Evolutionary conservation across 2,797 vertebrate genomes (phyloP).

Genomic region (Petrocephalus sullivani): DNA sequence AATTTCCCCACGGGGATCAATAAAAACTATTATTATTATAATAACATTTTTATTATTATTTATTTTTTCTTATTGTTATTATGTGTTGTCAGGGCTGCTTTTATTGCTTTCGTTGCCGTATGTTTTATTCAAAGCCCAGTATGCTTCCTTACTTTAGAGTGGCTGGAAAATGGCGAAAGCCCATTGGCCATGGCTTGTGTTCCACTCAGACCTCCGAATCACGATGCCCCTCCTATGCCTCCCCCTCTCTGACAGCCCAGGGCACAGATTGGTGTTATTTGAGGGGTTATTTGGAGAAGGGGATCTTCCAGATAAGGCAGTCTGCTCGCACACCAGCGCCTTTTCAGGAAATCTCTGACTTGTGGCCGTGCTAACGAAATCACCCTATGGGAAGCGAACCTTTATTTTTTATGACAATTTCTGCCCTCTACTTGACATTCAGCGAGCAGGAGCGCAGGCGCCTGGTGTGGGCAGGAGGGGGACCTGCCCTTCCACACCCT

Average conservation of each 20-base stretch:
- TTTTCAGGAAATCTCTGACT: conserved; percentile 32
- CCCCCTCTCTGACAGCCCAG: neutral
- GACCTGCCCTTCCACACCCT: neutral
- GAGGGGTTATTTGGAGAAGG: conserved; percentile 1
- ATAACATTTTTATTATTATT: too few species aligned
- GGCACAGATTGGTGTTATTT: conserved; percentile 4
- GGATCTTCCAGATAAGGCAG: conserved; percentile 22
- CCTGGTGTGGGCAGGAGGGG: neutral
- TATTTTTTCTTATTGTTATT: too few species aligned
- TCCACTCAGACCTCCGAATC: neutral
- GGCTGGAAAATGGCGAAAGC: neutral
- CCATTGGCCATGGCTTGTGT: neutral
- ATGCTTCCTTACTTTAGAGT: neutral
- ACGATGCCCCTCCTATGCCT: neutral
- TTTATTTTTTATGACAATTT: conserved; percentile 11
- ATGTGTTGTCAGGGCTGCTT: conserved; percentile 26
- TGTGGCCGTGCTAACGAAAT: conserved; percentile 42
- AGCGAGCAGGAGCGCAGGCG: neutral
- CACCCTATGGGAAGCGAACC: conserved; percentile 12
- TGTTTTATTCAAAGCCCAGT: neutral
- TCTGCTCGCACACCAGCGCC: conserved; percentile 21
- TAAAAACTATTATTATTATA: too few species aligned
- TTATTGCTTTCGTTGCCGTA: neutral
- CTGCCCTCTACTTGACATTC: neutral
- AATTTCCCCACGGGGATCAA: too few species aligned